These are phyloP conservation scores for Sapajus apella DNA, from an alignment of 2,113 vertebrate species.

Conservation along the genomic window DNA sequence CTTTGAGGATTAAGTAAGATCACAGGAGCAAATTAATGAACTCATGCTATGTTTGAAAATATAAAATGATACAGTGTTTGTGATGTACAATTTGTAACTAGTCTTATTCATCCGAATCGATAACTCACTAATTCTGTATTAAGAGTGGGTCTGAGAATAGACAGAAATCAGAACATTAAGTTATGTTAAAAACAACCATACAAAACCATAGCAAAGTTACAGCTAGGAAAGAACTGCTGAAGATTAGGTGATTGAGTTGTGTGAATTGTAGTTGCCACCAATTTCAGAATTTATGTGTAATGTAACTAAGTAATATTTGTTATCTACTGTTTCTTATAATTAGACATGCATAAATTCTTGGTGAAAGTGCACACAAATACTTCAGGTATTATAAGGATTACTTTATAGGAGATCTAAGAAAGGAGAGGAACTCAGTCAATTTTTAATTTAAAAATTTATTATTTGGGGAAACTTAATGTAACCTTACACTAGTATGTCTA, in stretches of 20 bases:
- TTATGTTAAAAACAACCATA: neutral
- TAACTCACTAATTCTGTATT: neutral
- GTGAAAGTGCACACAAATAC: neutral
- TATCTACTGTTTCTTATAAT: neutral
- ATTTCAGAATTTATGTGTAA: neutral
- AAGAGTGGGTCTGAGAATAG: neutral
- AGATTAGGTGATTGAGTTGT: neutral
- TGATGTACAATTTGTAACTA: neutral
- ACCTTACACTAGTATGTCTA: neutral
- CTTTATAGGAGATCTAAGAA: neutral
- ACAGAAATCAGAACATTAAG: neutral
- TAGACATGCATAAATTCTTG: neutral
- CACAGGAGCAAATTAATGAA: neutral
- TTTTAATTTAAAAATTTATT: neutral
- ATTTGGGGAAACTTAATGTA: neutral
- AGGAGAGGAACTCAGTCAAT: neutral
- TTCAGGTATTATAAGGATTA: neutral
- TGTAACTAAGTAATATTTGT: neutral
- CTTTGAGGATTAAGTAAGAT: neutral
- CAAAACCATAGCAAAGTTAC: neutral
- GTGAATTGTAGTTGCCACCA: neutral
- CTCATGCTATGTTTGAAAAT: neutral
- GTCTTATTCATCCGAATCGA: neutral
- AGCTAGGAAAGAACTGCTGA: neutral
- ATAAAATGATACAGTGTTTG: neutral